A percentile compares a stretch with the other conserved stretches of the same genome.
Evolutionary conservation across 2,113 vertebrate species (phyloP).

Genomic region (Etheostoma spectabile): DNA sequence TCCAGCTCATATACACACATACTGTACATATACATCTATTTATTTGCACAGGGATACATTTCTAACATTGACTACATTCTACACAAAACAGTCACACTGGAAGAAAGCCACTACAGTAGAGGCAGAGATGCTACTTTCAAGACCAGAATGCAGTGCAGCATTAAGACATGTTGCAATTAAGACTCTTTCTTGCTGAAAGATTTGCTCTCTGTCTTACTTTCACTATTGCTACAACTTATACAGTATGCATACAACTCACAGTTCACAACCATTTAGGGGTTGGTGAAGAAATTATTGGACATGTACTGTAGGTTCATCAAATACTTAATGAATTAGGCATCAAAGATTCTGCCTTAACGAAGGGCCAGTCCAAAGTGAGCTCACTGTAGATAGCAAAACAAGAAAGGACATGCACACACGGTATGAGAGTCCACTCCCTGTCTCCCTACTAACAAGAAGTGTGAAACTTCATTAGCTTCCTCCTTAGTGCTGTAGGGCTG

Average conservation of each 20-base stretch:
- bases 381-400: conserved; percentile 21
- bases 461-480: conserved; percentile 69
- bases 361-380: neutral
- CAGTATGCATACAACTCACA: neutral
- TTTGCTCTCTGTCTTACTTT: neutral
- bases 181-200: neutral
- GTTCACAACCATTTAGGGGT: neutral
- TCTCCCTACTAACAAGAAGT: conserved; percentile 49
- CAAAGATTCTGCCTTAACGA: neutral
- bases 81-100: neutral
- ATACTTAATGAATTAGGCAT: neutral
- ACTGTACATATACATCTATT: neutral
- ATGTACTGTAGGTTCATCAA: neutral
- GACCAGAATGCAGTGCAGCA: conserved; percentile 3
- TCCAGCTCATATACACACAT: neutral
- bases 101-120: neutral
- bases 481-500: conserved; percentile 38
- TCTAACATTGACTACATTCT: neutral
- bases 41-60: neutral
- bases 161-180: neutral
- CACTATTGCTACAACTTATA: neutral
- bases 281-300: neutral
- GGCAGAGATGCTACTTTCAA: neutral
- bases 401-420: conserved; percentile 15
- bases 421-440: conserved; percentile 55